Evolutionary conservation across 2,113 vertebrate genomes (phyloP), one percentile per base, ranked within the genome.

Genomic region (Chauna torquata): DNA sequence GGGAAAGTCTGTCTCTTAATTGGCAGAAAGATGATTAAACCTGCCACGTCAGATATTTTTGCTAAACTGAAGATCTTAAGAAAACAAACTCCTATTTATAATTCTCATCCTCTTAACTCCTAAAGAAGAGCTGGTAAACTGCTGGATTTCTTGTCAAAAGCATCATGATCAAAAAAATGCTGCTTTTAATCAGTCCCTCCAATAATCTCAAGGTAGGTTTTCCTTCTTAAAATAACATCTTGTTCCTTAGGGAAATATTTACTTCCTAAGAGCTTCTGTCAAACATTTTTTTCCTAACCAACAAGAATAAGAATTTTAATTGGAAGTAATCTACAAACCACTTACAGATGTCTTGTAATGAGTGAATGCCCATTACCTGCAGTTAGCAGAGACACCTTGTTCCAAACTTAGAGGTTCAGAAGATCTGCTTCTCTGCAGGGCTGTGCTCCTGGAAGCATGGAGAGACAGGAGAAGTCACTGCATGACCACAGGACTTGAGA

Each of bases 1-100:
- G 78, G 96, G 95, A 97, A 94, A 91, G 58, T 81, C 71, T 88
- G 38, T 69, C 44, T 92, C 68, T 82, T 94, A 96, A 77, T 90
- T 92, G 90, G 52, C 68, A 83, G 86, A 91, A 86, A 16, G 3
- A 86, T 82, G 13, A 92, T 96, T 95, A 94, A 94, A 90, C 65
- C 49, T 91, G 64, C 61, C 49, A 88, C 1, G 5, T 90, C 74
- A 97, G 76, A 90, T 72, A 82, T 44, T 93, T 90, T 45, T 59
- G 36, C 50, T 92, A 86, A 91, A 91, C 13, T 89, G 71, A 87
- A 91, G 54, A 71, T 11, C 3, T 87, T 87, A 92, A 70, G 45
- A 34, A 66, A 68, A 65, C 34, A 55, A 44, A 54, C 22, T 69
- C 57, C 42, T 72, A 65, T 66, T 54, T 91, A 44, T 86, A 66